Evolutionary conservation across 2,797 vertebrate species (phyloP).

Genomic region (Sebastes trivittatus): DNA sequence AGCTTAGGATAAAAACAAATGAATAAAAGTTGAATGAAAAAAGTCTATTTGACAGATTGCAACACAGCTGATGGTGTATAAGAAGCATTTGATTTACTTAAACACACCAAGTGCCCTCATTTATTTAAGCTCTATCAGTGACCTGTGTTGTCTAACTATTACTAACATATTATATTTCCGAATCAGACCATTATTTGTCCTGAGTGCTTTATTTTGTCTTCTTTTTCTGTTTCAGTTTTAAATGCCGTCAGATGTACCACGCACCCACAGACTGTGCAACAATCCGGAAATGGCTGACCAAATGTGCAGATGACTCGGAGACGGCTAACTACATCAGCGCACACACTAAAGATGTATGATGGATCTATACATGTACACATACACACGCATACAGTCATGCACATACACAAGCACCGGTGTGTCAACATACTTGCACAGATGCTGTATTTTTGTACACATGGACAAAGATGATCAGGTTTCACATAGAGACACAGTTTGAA

Average conservation of each 20-base stretch:
- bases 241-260: conserved; percentile 99
- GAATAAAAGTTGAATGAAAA: not conserved
- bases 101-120: not conserved
- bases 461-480: not conserved
- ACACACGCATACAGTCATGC: not conserved
- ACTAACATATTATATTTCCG: not conserved
- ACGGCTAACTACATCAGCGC: conserved; percentile 99
- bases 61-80: not conserved
- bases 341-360: conserved; percentile 99
- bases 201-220: not conserved
- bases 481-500: not conserved
- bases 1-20: not conserved
- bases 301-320: conserved; percentile 98
- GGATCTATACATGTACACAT: not conserved
- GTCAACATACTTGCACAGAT: not conserved
- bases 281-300: conserved; percentile 98
- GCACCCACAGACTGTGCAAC: conserved; percentile 98
- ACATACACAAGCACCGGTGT: not conserved
- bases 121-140: not conserved
- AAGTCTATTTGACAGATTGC: not conserved
- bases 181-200: not conserved
- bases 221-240: conserved; percentile 85
- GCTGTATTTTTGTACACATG: not conserved
- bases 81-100: not conserved
- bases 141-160: not conserved